Conservation (phyloP, 2,888 invertebrate species). For the Hirtodrosophila duncani region DNA sequence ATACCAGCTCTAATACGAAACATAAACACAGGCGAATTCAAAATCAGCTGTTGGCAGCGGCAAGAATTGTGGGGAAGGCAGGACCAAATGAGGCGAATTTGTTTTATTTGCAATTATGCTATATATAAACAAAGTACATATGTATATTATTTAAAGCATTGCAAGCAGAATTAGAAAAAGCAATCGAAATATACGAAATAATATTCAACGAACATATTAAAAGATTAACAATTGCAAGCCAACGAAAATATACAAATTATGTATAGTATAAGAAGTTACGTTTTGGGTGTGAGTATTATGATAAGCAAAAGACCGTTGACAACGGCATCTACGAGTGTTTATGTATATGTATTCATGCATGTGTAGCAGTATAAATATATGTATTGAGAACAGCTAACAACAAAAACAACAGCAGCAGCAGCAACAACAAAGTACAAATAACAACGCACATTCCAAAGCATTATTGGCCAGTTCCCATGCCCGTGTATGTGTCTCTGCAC, state of each 20-base stretch:
- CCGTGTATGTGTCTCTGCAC: slow-evolving; percentile 1
- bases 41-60: slow-evolving; percentile 27
- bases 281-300: no score
- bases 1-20: neutral
- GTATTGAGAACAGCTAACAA: slow-evolving; percentile 56
- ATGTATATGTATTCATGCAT: slow-evolving; percentile 16
- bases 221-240: no score
- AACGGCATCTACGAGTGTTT: slow-evolving; percentile 8
- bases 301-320: slow-evolving; percentile 16
- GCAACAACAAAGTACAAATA: slow-evolving; percentile 13
- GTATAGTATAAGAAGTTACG: no score
- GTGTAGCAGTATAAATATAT: slow-evolving; percentile 40
- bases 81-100: slow-evolving; percentile 4
- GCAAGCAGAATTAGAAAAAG: no score
- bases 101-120: no score
- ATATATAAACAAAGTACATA: no score
- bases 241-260: no score
- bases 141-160: no score
- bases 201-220: no score
- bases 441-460: slow-evolving; percentile 48
- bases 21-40: slow-evolving; percentile 38
- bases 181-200: no score
- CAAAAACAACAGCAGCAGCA: slow-evolving; percentile 28
- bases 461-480: slow-evolving; percentile 23
- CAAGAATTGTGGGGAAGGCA: slow-evolving; percentile 2